These are phyloP conservation scores for Drosophila lacicola DNA, from an alignment of 2,888 invertebrate species.

Conservation along the genomic window DNA sequence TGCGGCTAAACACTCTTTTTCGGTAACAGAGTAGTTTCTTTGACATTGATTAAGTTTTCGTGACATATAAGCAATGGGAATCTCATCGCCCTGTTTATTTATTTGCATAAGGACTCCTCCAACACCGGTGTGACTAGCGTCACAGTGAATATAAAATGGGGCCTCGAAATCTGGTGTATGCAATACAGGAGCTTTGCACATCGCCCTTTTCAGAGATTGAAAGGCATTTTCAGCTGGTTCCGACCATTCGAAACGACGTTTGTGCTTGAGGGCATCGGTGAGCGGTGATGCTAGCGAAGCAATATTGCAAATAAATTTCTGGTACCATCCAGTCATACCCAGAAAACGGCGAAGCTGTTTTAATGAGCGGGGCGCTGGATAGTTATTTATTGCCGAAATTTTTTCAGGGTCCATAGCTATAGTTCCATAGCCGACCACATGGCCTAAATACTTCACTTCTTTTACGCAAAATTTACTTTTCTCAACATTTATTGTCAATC, in stretches of 20 bases:
- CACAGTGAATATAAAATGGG: conserved; percentile 23
- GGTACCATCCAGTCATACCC: conserved; percentile 1
- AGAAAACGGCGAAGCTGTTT: no score
- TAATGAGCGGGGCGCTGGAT: conserved; percentile 1
- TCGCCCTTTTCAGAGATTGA: conserved; percentile 1
- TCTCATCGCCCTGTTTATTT: no score
- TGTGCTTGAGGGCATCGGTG: conserved; percentile 4
- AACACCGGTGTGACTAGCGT: conserved; percentile 23
- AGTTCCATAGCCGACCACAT: conserved; percentile 9
- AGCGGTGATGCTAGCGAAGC: conserved; percentile 11
- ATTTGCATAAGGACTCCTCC: conserved; percentile 22
- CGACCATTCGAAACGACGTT: conserved; percentile 7
- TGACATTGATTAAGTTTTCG: conserved; percentile 18
- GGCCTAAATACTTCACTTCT: conserved; percentile 18
- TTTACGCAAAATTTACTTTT: no score
- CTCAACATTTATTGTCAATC: no score
- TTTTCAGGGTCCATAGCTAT: conserved; percentile 22
- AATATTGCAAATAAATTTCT: not conserved
- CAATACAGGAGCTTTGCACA: conserved; percentile 5
- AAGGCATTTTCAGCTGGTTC: conserved; percentile 3
- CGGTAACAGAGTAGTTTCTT: not conserved
- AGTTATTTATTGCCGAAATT: conserved; percentile 6
- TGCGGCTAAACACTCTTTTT: conserved; percentile 20
- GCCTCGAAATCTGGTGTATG: conserved; percentile 5
- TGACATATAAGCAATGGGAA: conserved; percentile 24